These are phyloP conservation scores for Drosophila nigromelanica DNA, from an alignment of 1,140 invertebrate genomes.

Conservation along the genomic window DNA sequence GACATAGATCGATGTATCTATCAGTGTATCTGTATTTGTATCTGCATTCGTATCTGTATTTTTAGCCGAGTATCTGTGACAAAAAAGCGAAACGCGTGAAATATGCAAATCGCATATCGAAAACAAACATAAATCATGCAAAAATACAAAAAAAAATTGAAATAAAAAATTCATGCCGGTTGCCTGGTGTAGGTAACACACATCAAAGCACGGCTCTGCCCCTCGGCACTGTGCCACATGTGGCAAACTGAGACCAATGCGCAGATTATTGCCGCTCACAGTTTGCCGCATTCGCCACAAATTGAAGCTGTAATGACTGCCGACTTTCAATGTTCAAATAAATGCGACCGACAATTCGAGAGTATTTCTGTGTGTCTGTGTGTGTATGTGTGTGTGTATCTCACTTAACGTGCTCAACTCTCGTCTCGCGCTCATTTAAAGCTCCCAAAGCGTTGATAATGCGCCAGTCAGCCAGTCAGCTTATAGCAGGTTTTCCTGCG, in stretches of 20 bases:
- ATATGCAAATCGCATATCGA: conserved; percentile 78
- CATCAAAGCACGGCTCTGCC: conserved; percentile 15
- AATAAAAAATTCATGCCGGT: too few relatives aligned
- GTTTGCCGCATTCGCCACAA: conserved; percentile 65
- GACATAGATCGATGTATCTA: conserved; percentile 72
- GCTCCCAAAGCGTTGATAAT: conserved; percentile 77
- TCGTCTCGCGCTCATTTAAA: conserved; percentile 73
- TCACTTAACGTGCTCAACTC: conserved; percentile 66
- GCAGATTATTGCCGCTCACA: conserved; percentile 43
- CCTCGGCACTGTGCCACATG: conserved; percentile 58
- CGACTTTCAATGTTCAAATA: conserved; percentile 80
- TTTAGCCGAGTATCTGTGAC: conserved; percentile 45
- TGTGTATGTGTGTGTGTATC: conserved; percentile 45
- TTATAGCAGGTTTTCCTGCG: conserved; percentile 67
- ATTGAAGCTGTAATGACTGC: conserved; percentile 77
- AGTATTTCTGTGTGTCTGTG: conserved; percentile 8
- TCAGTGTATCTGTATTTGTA: conserved; percentile 23
- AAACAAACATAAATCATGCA: conserved; percentile 73
- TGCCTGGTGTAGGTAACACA: not conserved
- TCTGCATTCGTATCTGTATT: conserved; percentile 33
- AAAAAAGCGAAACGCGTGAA: conserved; percentile 76
- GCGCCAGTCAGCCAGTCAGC: conserved; percentile 58
- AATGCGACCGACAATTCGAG: conserved; percentile 64
- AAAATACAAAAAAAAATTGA: conserved; percentile 3
- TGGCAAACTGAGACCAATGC: conserved; percentile 69